Percentiles rank a stretch among this genome's conserved stretches.
These are phyloP conservation scores for Siniperca knerii DNA, from an alignment of 2,113 vertebrate species.

Conservation along the genomic window DNA sequence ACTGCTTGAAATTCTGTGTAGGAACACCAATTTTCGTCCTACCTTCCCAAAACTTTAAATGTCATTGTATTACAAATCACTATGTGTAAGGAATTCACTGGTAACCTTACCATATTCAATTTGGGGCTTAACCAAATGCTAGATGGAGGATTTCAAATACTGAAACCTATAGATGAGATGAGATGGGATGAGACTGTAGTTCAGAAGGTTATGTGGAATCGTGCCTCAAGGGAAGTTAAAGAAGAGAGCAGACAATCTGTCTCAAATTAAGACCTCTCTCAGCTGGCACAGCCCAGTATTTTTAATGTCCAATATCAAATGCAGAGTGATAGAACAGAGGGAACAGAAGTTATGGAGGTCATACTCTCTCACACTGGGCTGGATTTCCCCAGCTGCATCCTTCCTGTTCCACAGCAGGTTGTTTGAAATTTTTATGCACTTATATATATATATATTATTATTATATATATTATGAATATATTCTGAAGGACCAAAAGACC, in stretches of 20 bases:
- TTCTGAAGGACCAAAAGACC: background rate
- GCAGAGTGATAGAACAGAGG: constrained; percentile 9
- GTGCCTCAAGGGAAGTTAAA: background rate
- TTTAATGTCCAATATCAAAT: constrained; percentile 34
- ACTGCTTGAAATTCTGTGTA: constrained; percentile 1
- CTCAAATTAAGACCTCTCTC: background rate
- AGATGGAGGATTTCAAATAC: background rate
- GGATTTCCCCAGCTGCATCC: background rate
- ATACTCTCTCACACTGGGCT: background rate
- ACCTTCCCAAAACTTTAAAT: background rate
- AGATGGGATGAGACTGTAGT: background rate
- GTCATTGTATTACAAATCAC: background rate
- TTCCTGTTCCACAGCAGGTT: background rate
- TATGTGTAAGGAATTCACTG: background rate
- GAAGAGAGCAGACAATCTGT: background rate
- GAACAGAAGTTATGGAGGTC: constrained; percentile 5
- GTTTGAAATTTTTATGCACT: background rate
- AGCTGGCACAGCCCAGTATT: background rate
- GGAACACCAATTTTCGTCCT: background rate
- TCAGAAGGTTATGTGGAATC: background rate
- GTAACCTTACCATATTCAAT: background rate
- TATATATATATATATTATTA: too few species aligned
- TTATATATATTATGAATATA: too few species aligned
- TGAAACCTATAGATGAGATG: background rate
- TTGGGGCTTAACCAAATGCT: background rate